Evolutionary conservation across 2,113 vertebrate genomes (phyloP).

Genomic region (Morone saxatilis): DNA sequence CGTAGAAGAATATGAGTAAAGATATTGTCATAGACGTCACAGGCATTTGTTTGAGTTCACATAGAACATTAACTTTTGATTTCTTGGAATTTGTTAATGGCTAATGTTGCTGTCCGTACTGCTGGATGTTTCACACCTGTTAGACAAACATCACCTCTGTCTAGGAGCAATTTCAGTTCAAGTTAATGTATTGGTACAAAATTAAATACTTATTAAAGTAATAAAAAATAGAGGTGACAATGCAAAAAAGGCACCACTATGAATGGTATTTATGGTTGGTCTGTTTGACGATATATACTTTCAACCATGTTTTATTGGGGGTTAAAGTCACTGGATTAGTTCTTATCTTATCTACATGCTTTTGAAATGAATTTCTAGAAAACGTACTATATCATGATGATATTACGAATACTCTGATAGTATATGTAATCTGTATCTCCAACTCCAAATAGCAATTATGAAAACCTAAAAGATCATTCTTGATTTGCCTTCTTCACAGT

Average conservation of each 20-base stretch:
- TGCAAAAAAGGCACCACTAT: neutral
- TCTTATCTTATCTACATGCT: too few species aligned
- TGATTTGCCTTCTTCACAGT: too few species aligned
- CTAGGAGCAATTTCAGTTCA: neutral
- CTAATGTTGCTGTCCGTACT: neutral
- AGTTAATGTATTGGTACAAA: slow-evolving; percentile 10
- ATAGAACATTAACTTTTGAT: slow-evolving; percentile 63
- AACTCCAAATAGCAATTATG: too few species aligned
- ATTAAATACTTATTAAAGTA: slow-evolving; percentile 12
- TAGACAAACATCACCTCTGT: slow-evolving; percentile 34
- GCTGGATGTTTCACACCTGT: neutral
- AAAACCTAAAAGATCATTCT: too few species aligned
- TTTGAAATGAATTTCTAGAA: too few species aligned
- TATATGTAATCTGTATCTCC: too few species aligned
- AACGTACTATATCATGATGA: too few species aligned
- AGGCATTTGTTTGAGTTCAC: slow-evolving; percentile 53
- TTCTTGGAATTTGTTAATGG: slow-evolving; percentile 38
- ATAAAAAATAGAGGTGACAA: neutral
- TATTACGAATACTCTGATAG: too few species aligned
- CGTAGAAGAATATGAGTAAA: slow-evolving; percentile 27
- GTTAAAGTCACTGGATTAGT: too few species aligned
- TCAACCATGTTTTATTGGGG: too few species aligned
- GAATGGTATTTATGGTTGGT: neutral
- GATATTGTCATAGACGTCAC: slow-evolving; percentile 9
- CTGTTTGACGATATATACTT: neutral